Evolutionary conservation across 2,888 invertebrate genomes (phyloP), one percentile per base, ranked within the genome.

Genomic region (Eupeodes latifasciatus): DNA sequence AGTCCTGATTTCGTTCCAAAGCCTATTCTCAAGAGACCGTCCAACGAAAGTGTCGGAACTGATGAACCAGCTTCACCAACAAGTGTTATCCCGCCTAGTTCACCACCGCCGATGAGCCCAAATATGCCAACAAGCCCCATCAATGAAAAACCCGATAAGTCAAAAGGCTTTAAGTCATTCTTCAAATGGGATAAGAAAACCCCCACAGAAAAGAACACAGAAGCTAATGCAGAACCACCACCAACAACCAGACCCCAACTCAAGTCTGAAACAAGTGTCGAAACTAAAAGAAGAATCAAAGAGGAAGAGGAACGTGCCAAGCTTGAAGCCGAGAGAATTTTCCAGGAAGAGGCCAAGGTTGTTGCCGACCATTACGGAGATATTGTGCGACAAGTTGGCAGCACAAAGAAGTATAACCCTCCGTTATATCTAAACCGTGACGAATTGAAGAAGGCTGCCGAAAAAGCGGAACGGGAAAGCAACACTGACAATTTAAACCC

Each of bases 361-460:
- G 96, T 96, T 0, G 96, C 96, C 16, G 96, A 97, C 93, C 96
- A 97, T 92, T 97, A 97, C 91, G 96, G 96, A 19, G 97, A 96
- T 92, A 96, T 97, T 89, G 96, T 97, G 2, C 95, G 95, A 90
- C 96, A 96, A 91, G 96, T 96, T 90, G 96, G 96, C 14, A 94
- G 93, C 80, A 94, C 94, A 16, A 92, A 94, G 9, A 92, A 93
- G 66, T 92, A 92, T 74, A 92, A 92, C 57, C 94, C 94, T 12
- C 94, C 94, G 0, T 92, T 95, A 57, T 96, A 96, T 90, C 94
- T 96, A 34, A 95, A 95, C 90, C 95, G 95, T 7, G 95, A 96
- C 78, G 95, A 96, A 80, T 92, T 96, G 71, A 95, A 95, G 91
- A 94, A 94, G 84, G 95, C 95, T 0, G 95, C 95, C 5, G 95